These are phyloP conservation scores for Potamarius usumacintae DNA, from an alignment of 2,113 vertebrate species.

Conservation along the genomic window DNA sequence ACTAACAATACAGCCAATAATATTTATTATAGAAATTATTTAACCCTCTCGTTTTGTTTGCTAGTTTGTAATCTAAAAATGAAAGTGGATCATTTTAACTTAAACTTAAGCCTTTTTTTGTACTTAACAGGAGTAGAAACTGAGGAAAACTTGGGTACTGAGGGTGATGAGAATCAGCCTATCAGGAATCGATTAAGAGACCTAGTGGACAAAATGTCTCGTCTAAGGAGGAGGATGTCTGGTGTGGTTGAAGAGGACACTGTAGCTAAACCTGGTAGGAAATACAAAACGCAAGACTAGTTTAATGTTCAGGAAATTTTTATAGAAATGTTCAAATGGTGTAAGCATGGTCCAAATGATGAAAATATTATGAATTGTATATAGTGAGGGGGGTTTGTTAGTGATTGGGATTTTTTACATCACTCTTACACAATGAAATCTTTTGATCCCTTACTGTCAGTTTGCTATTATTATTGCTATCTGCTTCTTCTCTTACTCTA, in stretches of 20 bases:
- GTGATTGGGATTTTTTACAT: background rate
- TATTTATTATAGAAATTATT: background rate
- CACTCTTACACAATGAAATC: background rate
- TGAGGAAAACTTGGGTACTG: constrained; percentile 74
- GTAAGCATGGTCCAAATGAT: background rate
- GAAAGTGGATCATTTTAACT: background rate
- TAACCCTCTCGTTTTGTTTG: background rate
- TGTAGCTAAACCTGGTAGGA: constrained; percentile 78
- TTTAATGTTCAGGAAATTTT: background rate
- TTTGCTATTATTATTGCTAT: background rate
- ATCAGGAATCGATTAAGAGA: constrained; percentile 78
- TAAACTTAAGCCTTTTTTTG: background rate
- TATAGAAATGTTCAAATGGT: background rate
- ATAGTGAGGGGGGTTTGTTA: background rate
- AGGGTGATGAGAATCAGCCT: constrained; percentile 76
- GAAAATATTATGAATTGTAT: background rate
- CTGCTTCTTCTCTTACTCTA: background rate
- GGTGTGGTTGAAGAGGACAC: constrained; percentile 71
- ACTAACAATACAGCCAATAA: background rate
- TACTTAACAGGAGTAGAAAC: constrained; percentile 79
- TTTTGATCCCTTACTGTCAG: background rate
- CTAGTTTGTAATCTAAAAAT: background rate
- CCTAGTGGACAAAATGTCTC: constrained; percentile 78
- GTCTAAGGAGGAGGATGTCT: constrained; percentile 75
- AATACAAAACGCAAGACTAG: background rate